A percentile compares a stretch with the other conserved stretches of the same genome.
Evolutionary conservation across 2,113 vertebrate species (phyloP).

Genomic region (Grammomys dolichurus): DNA sequence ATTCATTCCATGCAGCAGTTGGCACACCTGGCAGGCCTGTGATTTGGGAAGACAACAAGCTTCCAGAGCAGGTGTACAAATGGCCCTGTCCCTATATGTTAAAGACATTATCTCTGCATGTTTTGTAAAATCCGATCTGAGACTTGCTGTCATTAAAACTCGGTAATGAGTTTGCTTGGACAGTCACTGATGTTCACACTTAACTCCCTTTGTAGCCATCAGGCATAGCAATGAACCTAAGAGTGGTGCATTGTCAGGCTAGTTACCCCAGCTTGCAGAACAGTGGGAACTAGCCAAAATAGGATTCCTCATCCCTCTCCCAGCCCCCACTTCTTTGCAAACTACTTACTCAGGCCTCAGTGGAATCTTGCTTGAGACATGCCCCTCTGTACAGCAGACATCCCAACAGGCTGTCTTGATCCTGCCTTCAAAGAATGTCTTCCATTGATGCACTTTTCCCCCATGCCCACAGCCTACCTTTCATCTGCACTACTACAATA

Average conservation of each 20-base stretch:
- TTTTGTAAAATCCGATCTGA: slow-evolving; percentile 59
- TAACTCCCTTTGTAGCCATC: background rate
- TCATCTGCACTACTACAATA: background rate
- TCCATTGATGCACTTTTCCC: background rate
- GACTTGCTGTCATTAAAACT: slow-evolving; percentile 57
- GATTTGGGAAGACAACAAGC: background rate
- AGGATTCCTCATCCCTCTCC: background rate
- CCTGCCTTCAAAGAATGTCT: background rate
- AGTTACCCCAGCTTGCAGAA: background rate
- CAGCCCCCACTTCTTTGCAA: accelerated
- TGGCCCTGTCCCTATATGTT: slow-evolving; percentile 22
- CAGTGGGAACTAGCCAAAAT: background rate
- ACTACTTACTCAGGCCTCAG: background rate
- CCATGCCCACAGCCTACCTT: background rate
- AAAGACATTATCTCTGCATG: slow-evolving; percentile 45
- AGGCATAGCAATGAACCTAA: background rate
- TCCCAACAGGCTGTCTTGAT: background rate
- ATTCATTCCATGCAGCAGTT: background rate
- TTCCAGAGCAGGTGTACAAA: slow-evolving; percentile 17
- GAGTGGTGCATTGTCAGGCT: background rate
- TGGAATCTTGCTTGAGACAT: background rate
- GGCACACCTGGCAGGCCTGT: background rate
- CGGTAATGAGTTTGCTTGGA: slow-evolving; percentile 25
- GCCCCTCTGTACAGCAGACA: background rate
- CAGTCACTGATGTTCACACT: slow-evolving; percentile 10